Conservation (phyloP, 2,797 vertebrate species). For the Pelochelys cantorii region DNA sequence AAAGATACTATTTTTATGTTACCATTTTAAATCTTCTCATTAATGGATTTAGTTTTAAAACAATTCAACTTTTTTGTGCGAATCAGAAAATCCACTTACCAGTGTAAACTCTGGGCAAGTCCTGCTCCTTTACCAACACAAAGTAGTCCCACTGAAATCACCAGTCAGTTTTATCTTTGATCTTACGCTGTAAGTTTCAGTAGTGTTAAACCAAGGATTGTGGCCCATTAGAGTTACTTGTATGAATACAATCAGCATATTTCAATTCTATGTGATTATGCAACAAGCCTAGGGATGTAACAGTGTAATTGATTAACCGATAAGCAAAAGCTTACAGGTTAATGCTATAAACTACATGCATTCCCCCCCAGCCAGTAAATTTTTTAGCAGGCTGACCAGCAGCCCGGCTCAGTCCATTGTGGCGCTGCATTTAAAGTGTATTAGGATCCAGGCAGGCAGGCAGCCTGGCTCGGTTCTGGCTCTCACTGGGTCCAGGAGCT, state of each 20-base stretch:
- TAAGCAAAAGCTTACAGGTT: no score
- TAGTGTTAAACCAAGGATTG: fast-evolving
- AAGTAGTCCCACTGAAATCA: not conserved
- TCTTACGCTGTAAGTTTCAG: not conserved
- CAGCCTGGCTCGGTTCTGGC: no score
- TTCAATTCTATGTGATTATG: not conserved
- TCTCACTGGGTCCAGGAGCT: no score
- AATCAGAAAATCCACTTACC: not conserved
- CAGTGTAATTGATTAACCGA: no score
- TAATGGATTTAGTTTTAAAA: not conserved
- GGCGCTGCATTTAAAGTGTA: no score
- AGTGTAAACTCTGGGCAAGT: not conserved
- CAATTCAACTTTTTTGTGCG: not conserved
- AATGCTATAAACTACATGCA: no score
- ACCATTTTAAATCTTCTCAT: not conserved
- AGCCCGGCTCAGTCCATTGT: no score
- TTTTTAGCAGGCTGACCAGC: no score
- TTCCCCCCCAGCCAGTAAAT: no score
- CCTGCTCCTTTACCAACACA: not conserved
- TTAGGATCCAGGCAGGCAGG: no score
- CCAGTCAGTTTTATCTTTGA: not conserved
- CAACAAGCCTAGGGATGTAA: not conserved
- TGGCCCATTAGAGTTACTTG: not conserved
- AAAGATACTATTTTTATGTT: not conserved
- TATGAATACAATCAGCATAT: not conserved